Conservation (phyloP, 2,113 vertebrate species). For the Trichechus manatus region DNA sequence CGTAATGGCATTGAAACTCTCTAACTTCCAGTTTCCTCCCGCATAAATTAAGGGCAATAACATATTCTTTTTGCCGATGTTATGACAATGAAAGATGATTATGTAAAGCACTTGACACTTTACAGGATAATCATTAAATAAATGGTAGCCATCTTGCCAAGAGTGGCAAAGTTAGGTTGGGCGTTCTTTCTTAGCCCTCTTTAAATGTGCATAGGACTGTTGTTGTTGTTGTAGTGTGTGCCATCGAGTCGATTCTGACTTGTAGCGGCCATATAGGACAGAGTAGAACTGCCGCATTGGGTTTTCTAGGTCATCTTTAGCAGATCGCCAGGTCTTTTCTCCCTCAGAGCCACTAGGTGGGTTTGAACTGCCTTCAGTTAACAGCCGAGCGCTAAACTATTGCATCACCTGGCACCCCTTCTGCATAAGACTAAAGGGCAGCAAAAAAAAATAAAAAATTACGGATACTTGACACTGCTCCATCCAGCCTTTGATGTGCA, state of each 20-base stretch:
- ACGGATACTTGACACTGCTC: neutral
- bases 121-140: neutral
- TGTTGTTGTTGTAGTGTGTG: too few species aligned
- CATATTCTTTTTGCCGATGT: neutral
- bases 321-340: neutral
- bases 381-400: neutral
- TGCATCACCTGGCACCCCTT: neutral
- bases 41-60: neutral
- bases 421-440: neutral
- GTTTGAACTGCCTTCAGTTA: neutral
- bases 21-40: neutral
- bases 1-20: neutral
- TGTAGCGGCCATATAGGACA: neutral
- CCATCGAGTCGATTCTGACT: neutral
- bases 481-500: neutral
- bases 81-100: conserved; percentile 33
- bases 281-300: neutral
- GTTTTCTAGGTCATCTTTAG: neutral
- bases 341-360: neutral
- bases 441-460: neutral
- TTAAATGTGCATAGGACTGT: neutral
- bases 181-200: neutral
- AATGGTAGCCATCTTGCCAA: conserved; percentile 24
- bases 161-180: conserved; percentile 10
- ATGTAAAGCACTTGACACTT: neutral